Evolutionary conservation across 2,888 invertebrate species (phyloP).

Genomic region (Magallana nippona): DNA sequence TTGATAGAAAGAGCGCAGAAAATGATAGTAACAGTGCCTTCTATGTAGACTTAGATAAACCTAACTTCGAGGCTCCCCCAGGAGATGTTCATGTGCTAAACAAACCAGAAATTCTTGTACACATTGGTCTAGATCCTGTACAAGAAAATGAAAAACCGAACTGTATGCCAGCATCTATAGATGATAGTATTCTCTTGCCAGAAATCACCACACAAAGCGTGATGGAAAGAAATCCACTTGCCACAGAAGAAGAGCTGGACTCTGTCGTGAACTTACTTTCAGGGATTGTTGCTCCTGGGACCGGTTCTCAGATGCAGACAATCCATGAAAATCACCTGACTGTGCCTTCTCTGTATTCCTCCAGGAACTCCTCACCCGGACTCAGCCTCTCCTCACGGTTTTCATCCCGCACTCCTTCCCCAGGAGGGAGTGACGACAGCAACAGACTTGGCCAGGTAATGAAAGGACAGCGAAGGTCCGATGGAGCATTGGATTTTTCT

Average conservation of each 20-base stretch:
- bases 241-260: conserved; percentile 76
- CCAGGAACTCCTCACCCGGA: conserved; percentile 46
- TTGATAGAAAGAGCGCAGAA: conserved; percentile 69
- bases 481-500: conserved; percentile 71
- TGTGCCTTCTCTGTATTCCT: conserved; percentile 60
- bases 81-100: conserved; percentile 33
- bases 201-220: conserved; percentile 12
- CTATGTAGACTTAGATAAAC: conserved; percentile 65
- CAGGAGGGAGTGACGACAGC: conserved; percentile 49
- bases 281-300: conserved; percentile 56
- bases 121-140: conserved; percentile 61
- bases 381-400: conserved; percentile 57
- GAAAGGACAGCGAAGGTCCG: conserved; percentile 70
- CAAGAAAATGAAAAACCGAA: conserved; percentile 34
- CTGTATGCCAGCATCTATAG: conserved; percentile 1
- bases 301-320: conserved; percentile 57
- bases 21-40: conserved; percentile 67
- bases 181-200: conserved; percentile 27
- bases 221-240: conserved; percentile 56
- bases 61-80: conserved; percentile 23
- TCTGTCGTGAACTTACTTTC: conserved; percentile 76
- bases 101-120: conserved; percentile 61
- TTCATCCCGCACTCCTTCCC: conserved; percentile 51
- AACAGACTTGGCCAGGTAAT: conserved; percentile 36
- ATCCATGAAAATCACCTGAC: conserved; percentile 66